Conservation (phyloP, 2,113 vertebrate species). For the Myrmecophaga tridactyla region DNA sequence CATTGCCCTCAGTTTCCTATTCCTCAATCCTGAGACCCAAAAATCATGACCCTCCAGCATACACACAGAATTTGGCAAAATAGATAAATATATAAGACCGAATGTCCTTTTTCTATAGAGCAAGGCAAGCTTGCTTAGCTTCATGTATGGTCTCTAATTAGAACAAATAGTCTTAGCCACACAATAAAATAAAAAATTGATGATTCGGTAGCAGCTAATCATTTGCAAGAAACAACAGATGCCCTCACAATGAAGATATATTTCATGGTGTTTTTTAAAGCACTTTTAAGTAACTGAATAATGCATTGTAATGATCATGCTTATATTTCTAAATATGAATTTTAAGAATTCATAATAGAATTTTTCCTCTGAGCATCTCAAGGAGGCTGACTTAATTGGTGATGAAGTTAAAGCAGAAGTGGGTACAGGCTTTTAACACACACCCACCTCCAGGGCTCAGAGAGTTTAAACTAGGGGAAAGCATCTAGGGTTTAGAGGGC, state of each 20-base stretch:
- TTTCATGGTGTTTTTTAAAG: constrained; percentile 51
- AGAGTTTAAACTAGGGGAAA: neutral
- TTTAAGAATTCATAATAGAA: constrained; percentile 64
- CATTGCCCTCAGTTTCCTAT: neutral
- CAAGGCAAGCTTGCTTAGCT: neutral
- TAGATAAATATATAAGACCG: neutral
- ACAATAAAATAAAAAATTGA: constrained; percentile 67
- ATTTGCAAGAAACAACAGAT: constrained; percentile 70
- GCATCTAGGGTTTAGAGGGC: too few relatives aligned
- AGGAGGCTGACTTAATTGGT: constrained; percentile 55
- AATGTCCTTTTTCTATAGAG: neutral
- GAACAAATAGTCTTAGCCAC: constrained; percentile 52
- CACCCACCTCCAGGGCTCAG: too few relatives aligned
- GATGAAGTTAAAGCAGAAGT: neutral
- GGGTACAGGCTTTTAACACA: neutral
- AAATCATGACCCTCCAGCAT: neutral
- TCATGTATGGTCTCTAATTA: constrained; percentile 56
- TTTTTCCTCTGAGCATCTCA: constrained; percentile 23
- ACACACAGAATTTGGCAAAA: neutral
- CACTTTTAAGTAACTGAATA: constrained; percentile 75
- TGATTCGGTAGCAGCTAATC: constrained; percentile 68
- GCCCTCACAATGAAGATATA: constrained; percentile 63
- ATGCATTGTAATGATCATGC: constrained; percentile 71
- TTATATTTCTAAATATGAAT: constrained; percentile 70
- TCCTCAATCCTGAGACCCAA: neutral